Evolutionary conservation across 2,888 invertebrate genomes (phyloP).

Genomic region (Gerris lacustris): DNA sequence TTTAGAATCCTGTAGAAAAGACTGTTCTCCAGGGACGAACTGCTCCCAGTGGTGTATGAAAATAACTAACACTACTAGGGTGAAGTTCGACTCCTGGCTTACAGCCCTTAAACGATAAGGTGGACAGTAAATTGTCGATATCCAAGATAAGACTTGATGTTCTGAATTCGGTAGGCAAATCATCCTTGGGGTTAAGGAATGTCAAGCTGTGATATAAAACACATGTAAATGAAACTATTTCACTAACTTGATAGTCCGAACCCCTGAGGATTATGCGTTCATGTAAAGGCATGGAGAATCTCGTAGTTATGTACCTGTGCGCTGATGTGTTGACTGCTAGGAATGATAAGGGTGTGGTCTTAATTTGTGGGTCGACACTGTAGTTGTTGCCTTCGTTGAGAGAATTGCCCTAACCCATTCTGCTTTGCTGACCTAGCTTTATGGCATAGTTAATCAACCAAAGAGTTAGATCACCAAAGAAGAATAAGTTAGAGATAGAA

Average conservation of each 20-base stretch:
- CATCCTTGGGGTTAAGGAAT: neutral
- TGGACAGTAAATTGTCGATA: neutral
- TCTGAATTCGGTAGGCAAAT: neutral
- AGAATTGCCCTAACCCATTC: conserved; percentile 27
- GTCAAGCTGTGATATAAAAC: neutral
- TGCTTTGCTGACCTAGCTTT: conserved; percentile 40
- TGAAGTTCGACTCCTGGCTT: conserved; percentile 14
- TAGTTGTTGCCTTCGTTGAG: neutral
- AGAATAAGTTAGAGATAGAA: neutral
- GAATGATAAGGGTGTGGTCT: neutral
- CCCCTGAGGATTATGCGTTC: neutral
- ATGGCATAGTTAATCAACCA: conserved; percentile 36
- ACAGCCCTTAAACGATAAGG: too few relatives aligned
- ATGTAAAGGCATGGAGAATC: too few relatives aligned
- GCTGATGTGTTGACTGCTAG: neutral
- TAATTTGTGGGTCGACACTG: too few relatives aligned
- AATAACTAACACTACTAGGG: conserved; percentile 11
- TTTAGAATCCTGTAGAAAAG: neutral
- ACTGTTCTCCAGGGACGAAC: conserved; percentile 13
- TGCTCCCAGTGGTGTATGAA: conserved; percentile 12
- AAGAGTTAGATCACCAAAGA: conserved; percentile 50
- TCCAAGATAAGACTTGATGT: neutral
- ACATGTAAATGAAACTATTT: neutral
- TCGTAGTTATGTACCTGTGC: too few relatives aligned
- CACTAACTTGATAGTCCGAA: neutral